Evolutionary conservation across 2,113 vertebrate genomes (phyloP), one percentile per base, ranked within the genome.

Genomic region (Chitala chitala): DNA sequence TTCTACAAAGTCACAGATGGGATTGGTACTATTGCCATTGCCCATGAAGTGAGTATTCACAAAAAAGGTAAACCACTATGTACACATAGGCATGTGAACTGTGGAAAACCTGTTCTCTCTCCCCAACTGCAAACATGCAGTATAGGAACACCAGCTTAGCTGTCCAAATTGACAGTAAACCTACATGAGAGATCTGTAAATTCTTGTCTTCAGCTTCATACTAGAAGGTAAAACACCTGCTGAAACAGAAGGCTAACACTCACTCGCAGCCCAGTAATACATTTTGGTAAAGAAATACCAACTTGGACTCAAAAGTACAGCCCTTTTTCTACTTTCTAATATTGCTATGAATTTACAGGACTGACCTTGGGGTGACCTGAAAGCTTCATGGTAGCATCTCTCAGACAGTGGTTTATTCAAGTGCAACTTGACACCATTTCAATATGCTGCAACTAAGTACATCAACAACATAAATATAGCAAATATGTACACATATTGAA

Each of bases 381-480:
- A 46, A 44, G n/a, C 40, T 7, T 13, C 26, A n/a, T 22, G 12
- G 42, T n/a, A 44, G 15, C 15, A 42, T 59, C 4, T 72, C 58
- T 20, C n/a, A 55, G 36, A 40, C 70, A 58, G 31, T 36, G 40
- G 50, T 55, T 33, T 17, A 13, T 58, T 33, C 24, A 29, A 31
- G 55, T 61, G 36, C 31, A 36, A 63, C 31, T 20, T 31, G 33
- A 71, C 24, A 8, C 69, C 36, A 71, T 56, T 26, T 46, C 64
- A 44, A 20, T 17, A 22, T 5, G 70, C 54, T 72, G 40, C 36
- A n/a, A n/a, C n/a, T 40, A 40, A 44, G 44, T 63, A 48, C 24
- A 33, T 26, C 50, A 33, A 61, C 48, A 31, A 5, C 26, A 61
- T 72, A 50, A 73, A 73, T 63, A 73, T 26, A 4, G n/a, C 15